Conservation (phyloP, 2,797 vertebrate species). For the Enteromius argenteus region DNA sequence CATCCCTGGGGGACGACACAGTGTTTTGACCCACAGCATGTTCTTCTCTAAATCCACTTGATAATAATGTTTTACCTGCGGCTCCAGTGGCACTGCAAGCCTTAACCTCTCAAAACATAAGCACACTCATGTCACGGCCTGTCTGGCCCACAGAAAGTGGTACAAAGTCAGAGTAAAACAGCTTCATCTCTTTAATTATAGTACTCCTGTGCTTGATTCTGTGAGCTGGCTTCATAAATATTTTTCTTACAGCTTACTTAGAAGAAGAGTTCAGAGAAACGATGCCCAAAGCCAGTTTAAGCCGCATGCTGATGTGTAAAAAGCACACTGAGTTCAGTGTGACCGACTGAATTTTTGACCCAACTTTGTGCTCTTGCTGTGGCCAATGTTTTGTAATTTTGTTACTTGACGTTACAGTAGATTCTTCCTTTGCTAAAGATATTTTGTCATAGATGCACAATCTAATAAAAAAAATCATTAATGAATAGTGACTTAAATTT, state of each 20-base stretch:
- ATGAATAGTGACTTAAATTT: not conserved
- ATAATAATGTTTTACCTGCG: constrained; percentile 53
- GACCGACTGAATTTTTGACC: constrained; percentile 34
- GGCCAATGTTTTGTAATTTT: not conserved
- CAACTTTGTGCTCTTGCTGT: not conserved
- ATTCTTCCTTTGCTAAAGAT: not conserved
- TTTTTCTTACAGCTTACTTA: not conserved
- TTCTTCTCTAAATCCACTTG: constrained; percentile 48
- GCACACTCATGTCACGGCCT: constrained; percentile 27
- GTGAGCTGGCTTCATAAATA: constrained; percentile 37
- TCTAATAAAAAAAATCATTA: not conserved
- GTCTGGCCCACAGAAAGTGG: constrained; percentile 18
- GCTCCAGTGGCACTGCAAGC: constrained; percentile 27
- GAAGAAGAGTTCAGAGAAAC: constrained; percentile 4
- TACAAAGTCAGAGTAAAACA: constrained; percentile 35
- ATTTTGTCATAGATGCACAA: not conserved
- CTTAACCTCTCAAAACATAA: constrained; percentile 46
- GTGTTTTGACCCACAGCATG: constrained; percentile 46
- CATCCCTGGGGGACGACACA: constrained; percentile 25
- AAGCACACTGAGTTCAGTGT: constrained; percentile 2
- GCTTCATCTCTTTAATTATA: constrained; percentile 55
- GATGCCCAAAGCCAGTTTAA: not conserved
- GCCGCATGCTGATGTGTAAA: not conserved
- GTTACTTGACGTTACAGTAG: not conserved
- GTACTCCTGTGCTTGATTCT: constrained; percentile 36